phyloP scores from a whole-genome alignment of 1,140 invertebrate genomes.

The Arion vulgaris region DNA sequence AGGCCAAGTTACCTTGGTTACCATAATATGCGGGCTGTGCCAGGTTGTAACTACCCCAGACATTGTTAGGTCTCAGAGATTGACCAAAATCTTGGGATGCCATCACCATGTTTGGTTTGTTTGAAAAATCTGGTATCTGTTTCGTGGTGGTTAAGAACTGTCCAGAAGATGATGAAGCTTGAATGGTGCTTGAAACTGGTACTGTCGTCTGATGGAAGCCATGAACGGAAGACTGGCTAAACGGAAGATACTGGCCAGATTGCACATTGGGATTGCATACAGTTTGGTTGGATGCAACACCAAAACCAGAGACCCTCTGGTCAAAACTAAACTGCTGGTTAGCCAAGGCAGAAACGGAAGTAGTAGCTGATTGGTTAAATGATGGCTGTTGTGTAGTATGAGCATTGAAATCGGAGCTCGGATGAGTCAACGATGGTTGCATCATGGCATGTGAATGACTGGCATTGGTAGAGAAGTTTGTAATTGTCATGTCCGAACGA shows the following conservation, averaged over 20 bases:
- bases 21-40: not conserved
- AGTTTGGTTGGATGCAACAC: not conserved
- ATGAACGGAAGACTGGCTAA: not conserved
- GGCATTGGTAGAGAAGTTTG: not conserved
- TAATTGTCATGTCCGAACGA: not conserved
- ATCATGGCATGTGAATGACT: not conserved
- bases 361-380: not conserved
- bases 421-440: not conserved
- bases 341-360: not conserved
- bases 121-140: not conserved
- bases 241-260: not conserved
- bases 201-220: not conserved
- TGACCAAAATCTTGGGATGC: not conserved
- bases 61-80: not conserved
- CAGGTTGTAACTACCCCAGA: not conserved
- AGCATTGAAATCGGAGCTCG: not conserved
- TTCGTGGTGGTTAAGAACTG: not conserved
- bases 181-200: not conserved
- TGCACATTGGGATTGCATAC: not conserved
- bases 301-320: not conserved
- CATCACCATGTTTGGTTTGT: not conserved
- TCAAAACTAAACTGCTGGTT: not conserved
- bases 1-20: conserved; percentile 11
- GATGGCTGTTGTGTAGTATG: not conserved
- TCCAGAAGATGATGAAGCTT: not conserved